These are phyloP conservation scores for Caenorhabditis sp. DNA, from an alignment of 2,888 invertebrate genomes.

Conservation along the genomic window DNA sequence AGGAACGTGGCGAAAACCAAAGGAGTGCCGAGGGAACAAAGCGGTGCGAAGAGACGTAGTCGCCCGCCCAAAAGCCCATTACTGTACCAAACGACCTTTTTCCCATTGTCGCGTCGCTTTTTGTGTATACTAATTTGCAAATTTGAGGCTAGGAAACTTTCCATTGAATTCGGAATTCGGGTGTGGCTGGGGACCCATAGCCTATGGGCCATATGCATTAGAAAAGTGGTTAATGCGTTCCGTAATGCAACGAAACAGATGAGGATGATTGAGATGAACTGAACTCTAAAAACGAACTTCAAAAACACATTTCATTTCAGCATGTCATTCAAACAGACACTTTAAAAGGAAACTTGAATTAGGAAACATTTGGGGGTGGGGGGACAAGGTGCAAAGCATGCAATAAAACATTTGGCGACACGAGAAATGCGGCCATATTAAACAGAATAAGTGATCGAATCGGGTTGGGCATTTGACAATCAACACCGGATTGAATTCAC, in stretches of 20 bases:
- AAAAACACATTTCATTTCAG: slow-evolving; percentile 12
- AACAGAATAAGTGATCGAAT: not conserved
- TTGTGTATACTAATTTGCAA: not conserved
- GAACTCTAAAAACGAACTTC: no score
- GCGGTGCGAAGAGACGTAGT: slow-evolving; percentile 8
- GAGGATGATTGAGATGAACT: no score
- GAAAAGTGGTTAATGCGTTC: no score
- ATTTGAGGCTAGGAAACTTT: not conserved
- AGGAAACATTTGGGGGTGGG: not conserved
- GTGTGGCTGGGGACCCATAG: no score
- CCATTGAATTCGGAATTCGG: no score
- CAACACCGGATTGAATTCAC: slow-evolving; percentile 22
- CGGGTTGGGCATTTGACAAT: slow-evolving; percentile 12
- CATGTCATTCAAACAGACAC: slow-evolving; percentile 7
- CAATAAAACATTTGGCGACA: slow-evolving; percentile 44
- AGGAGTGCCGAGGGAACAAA: slow-evolving; percentile 25
- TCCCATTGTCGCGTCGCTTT: not conserved
- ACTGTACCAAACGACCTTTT: slow-evolving; percentile 30
- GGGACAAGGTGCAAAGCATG: slow-evolving; percentile 28
- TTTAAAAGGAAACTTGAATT: slow-evolving; percentile 13
- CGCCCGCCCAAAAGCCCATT: slow-evolving; percentile 30
- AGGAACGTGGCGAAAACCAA: slow-evolving; percentile 12
- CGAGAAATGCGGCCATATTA: slow-evolving; percentile 1
- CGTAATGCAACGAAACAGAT: no score
- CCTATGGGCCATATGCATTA: no score